phyloP scores from a whole-genome alignment of 2,113 vertebrate genomes.

The Syrrhaptes paradoxus region DNA sequence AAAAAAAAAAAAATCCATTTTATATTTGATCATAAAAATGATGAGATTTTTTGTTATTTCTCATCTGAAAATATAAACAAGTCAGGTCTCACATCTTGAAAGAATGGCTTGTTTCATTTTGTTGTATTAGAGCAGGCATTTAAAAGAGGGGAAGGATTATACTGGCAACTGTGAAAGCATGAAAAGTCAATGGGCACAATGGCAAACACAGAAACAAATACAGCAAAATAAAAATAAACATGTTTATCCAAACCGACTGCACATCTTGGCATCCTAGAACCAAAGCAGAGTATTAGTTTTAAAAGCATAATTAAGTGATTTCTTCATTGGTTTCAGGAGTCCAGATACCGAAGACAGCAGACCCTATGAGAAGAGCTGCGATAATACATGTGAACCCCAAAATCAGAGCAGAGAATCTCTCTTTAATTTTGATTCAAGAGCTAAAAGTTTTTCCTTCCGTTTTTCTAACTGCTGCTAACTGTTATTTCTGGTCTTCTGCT shows the following conservation, averaged over 20 bases:
- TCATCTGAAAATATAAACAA: background rate
- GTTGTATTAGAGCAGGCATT: background rate
- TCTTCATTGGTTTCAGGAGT: background rate
- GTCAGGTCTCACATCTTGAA: background rate
- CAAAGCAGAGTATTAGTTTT: background rate
- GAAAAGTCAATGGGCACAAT: background rate
- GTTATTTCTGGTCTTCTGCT: slow-evolving; percentile 21
- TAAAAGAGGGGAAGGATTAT: background rate
- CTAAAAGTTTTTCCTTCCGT: background rate
- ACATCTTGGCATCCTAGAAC: background rate
- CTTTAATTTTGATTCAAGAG: background rate
- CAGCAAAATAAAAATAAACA: background rate
- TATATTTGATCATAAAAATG: background rate
- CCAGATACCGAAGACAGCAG: background rate
- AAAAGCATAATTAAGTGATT: background rate
- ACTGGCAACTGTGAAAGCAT: background rate
- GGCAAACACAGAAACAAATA: background rate
- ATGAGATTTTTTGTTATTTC: background rate
- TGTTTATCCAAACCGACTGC: background rate
- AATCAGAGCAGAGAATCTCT: background rate
- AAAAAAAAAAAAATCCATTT: background rate
- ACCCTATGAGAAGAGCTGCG: background rate
- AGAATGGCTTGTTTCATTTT: background rate
- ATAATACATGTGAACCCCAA: background rate
- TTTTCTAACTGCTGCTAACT: slow-evolving; percentile 43